These are phyloP conservation scores for Ellobium chinense DNA, from an alignment of 2,888 invertebrate genomes.

Conservation along the genomic window DNA sequence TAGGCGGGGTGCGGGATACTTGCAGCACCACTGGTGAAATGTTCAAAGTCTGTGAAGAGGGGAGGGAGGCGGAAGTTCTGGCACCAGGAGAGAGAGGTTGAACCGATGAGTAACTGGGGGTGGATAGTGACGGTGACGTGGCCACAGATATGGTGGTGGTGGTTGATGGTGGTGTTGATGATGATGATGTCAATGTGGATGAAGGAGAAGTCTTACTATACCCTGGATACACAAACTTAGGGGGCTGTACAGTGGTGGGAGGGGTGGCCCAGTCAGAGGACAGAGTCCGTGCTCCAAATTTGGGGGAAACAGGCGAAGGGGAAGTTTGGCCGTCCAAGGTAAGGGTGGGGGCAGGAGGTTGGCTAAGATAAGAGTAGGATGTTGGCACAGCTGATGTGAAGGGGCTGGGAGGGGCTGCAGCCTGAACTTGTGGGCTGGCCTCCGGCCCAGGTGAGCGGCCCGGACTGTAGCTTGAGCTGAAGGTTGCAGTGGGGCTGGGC, in stretches of 20 bases:
- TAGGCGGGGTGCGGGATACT: constrained; percentile 29
- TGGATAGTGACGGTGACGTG: constrained; percentile 31
- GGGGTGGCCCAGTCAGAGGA: constrained; percentile 71
- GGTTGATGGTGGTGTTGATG: constrained; percentile 20
- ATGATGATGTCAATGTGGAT: constrained; percentile 16
- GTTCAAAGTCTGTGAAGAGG: constrained; percentile 41
- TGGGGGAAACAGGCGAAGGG: constrained; percentile 58
- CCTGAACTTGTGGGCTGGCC: constrained; percentile 23
- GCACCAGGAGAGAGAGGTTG: constrained; percentile 3
- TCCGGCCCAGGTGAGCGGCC: constrained; percentile 21
- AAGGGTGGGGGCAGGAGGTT: constrained; percentile 42
- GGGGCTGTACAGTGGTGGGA: constrained; percentile 69
- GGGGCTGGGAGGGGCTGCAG: constrained; percentile 23
- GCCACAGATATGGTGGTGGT: constrained; percentile 23
- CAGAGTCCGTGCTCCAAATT: constrained; percentile 61
- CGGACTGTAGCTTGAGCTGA: constrained; percentile 19
- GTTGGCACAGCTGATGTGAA: constrained; percentile 61
- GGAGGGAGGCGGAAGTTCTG: constrained; percentile 26
- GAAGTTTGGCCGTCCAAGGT: constrained; percentile 38
- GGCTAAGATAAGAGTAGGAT: constrained; percentile 57
- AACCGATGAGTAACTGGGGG: constrained; percentile 23
- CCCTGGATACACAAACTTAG: constrained; percentile 73
- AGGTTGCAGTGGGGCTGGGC: constrained; percentile 44
- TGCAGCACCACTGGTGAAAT: constrained; percentile 37
- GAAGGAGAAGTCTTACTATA: constrained; percentile 59